Base-by-base conservation (phyloP, 2,888 invertebrate genomes). In the Arge pagana region DNA sequence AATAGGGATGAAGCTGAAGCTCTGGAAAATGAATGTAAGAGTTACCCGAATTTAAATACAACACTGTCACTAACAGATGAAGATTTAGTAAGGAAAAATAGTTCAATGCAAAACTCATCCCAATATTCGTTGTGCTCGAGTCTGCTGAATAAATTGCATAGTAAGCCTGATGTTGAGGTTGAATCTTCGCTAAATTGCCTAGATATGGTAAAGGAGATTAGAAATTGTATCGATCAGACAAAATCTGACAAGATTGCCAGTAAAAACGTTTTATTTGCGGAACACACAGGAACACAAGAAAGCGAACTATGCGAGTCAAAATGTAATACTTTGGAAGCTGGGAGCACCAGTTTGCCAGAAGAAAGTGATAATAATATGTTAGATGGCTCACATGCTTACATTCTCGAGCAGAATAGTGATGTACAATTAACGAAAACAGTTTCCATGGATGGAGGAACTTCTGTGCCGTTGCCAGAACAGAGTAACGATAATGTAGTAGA, bases 61-160 rank as follows among this genome's bases (percentile, higher is more conserved):
- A 10, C 4, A 3, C n/a, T 35, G 21, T 35, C 45, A 7, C 18
- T 45, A 33, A 35, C 21, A 11, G 33, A 33, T 45, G 35, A 45
- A 16, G 45, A 45, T 21, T 45, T 45, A 24, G 35, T 45, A 19
- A 45, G 45, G 19, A 33, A 45, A 10, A 31, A 45, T 15, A 33
- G 31, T 13, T 6, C 35, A 24, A 33, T 45, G 31, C 45, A 45
- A 33, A 23, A 16, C 16, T 13, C 23, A 5, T 21, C 33, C n/a
- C 30, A 45, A 15, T 33, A 33, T 33, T 21, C 35, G 35, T 15
- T 24, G 1, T 13, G 45, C 4, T 13, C 45, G n/a, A 45, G 23
- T 45, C 35, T 35, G 15, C 23, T 45, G 33, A 45, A 11, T 35
- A 45, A 45, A 33, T 35, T 33, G 24, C 23, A 21, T 15, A 23